phyloP scores from a whole-genome alignment of 1,140 invertebrate species.

The Panagrolaimus sp. region DNA sequence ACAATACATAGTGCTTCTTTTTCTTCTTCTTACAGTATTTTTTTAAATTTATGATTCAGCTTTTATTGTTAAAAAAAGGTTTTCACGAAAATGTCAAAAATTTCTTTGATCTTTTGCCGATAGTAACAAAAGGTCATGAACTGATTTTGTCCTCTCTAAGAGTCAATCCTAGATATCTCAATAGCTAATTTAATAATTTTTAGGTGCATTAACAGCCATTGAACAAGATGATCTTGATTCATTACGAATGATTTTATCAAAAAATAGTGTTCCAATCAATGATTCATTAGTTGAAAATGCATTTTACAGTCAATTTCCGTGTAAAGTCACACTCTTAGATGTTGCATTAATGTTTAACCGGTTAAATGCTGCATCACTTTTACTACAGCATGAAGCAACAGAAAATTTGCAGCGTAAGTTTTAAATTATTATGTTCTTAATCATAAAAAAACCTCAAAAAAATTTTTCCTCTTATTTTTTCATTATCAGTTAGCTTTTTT shows the following conservation, averaged over 20 bases:
- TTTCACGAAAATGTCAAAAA: too few species aligned
- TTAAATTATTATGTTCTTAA: conserved; percentile 3
- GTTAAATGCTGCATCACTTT: conserved; percentile 20
- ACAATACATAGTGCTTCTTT: too few species aligned
- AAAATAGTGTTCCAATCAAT: conserved; percentile 24
- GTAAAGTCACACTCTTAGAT: conserved; percentile 26
- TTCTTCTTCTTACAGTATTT: too few species aligned
- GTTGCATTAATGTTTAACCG: conserved; percentile 33
- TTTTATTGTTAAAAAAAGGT: too few species aligned
- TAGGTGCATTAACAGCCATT: conserved; percentile 31
- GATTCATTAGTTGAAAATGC: conserved; percentile 22
- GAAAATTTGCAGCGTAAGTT: conserved; percentile 30
- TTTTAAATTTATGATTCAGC: too few species aligned
- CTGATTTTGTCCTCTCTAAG: too few species aligned
- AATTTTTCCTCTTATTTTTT: background rate
- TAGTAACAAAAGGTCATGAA: too few species aligned
- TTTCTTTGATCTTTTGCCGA: too few species aligned
- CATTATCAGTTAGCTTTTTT: background rate
- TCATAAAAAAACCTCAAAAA: background rate
- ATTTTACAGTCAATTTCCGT: conserved; percentile 28
- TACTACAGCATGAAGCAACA: conserved; percentile 29
- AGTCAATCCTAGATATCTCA: too few species aligned
- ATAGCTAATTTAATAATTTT: background rate
- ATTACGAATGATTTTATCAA: conserved; percentile 27
- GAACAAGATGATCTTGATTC: conserved; percentile 36